Base-by-base conservation (phyloP, 1,140 invertebrate species). In the Macrosteles quadrilineatus region DNA sequence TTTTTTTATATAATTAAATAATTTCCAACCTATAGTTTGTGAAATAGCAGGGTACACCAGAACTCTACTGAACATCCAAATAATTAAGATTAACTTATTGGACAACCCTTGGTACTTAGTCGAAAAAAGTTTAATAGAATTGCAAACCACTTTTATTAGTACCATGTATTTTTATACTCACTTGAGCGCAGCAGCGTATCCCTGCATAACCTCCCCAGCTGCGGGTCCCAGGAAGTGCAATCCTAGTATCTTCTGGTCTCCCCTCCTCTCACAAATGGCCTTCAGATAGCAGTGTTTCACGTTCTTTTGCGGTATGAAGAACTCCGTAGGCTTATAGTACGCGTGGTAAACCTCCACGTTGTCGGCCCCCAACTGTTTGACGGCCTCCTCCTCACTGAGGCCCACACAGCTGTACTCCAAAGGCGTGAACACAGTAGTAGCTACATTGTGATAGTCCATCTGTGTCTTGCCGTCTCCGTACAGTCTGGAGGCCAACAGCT, bases 171-270 rank as follows among this genome's bases (percentile, higher is more conserved):
- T n/a, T n/a, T n/a, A n/a, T n/a, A 84, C 85, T 85, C 77, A 92
- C 89, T 93, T 93, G 4, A 93, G 81, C 36, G 91, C 91, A 31
- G 88, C 87, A 1, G 93, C 90, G 84, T 96, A 98, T 71, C 96
- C 97, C 86, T 99, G 97, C 66, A 97, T 98, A 45, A 99, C 90
- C 86, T 99, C 98, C 27, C 97, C 97, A 62, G 97, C 97, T 79
- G 96, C 91, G 1, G 97, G 97, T 9, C 97, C 96, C 57, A 97
- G 81, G 76, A 97, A 96, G 83, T 99, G 98, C 78, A 99, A 90
- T 3, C 98, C 98, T 63, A 99, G 81, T 19, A 99, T 89, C 75
- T 86, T 87, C 80, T 98, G 92, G 36, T 89, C 85, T 14, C 83
- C 85, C 65, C 81, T 80, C 73, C 86, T 84, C 29, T 88, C 73